Evolutionary conservation across 2,113 vertebrate genomes (phyloP).

Genomic region (Hemichromis elongatus): DNA sequence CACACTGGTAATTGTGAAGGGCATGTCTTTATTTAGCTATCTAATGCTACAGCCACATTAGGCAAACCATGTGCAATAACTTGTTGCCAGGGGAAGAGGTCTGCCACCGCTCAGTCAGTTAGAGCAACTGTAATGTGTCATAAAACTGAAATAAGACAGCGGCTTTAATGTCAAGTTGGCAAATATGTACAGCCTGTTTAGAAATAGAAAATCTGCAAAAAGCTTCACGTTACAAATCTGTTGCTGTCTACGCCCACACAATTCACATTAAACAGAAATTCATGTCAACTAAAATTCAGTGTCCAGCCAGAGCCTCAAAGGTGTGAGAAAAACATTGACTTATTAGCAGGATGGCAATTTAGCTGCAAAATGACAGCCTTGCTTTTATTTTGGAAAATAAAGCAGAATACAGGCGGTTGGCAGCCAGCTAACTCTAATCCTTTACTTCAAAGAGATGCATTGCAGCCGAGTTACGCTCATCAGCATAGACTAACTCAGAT

Average conservation of each 20-base stretch:
- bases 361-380: neutral
- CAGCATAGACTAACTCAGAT: neutral
- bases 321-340: neutral
- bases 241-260: neutral
- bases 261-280: neutral
- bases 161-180: neutral
- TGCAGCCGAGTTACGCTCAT: neutral
- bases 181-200: neutral
- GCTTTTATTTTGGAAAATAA: neutral
- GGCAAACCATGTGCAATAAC: neutral
- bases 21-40: neutral
- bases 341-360: neutral
- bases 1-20: conserved; percentile 3
- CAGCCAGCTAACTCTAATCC: too few relatives aligned
- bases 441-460: neutral
- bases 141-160: neutral
- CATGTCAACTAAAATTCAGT: neutral
- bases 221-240: rapidly evolving
- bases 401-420: too few relatives aligned
- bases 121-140: neutral
- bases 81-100: neutral
- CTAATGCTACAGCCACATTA: neutral
- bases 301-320: neutral
- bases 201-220: neutral
- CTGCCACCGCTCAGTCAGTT: neutral